Conservation (phyloP, 2,113 vertebrate species). For the Coptodon rendalli region DNA sequence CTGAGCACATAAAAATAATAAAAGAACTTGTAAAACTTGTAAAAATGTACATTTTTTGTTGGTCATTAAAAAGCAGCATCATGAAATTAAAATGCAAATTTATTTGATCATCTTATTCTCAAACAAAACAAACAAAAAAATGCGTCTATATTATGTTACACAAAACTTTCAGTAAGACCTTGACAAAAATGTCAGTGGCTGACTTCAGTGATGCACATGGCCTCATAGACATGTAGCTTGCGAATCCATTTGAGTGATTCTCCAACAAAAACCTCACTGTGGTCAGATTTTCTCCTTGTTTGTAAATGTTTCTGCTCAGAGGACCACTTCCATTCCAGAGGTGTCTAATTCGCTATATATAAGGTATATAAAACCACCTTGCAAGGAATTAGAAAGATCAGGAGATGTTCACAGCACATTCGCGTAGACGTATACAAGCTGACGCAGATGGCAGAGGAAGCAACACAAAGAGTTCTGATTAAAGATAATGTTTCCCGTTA, state of each 20-base stretch:
- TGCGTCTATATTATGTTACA: neutral
- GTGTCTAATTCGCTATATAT: neutral
- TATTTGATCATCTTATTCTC: neutral
- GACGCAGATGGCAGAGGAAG: slow-evolving; percentile 65
- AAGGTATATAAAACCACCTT: neutral
- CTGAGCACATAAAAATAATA: neutral
- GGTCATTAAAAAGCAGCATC: neutral
- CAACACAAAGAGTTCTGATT: slow-evolving; percentile 73
- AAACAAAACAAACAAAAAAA: neutral
- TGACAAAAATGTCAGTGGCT: neutral
- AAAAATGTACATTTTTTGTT: neutral
- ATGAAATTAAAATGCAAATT: rapidly evolving
- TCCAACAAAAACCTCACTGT: neutral
- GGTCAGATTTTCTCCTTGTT: neutral
- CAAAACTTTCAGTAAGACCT: neutral
- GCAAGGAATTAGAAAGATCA: neutral
- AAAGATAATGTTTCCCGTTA: slow-evolving; percentile 60
- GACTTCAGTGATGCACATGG: neutral
- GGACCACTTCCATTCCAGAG: neutral
- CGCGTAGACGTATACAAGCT: neutral
- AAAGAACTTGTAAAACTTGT: neutral
- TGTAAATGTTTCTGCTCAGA: neutral
- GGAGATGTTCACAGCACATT: neutral
- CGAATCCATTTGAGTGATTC: neutral
- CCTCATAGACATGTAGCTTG: neutral